phyloP scores from a whole-genome alignment of 2,888 invertebrate species.

The Hemaris fuciformis region DNA sequence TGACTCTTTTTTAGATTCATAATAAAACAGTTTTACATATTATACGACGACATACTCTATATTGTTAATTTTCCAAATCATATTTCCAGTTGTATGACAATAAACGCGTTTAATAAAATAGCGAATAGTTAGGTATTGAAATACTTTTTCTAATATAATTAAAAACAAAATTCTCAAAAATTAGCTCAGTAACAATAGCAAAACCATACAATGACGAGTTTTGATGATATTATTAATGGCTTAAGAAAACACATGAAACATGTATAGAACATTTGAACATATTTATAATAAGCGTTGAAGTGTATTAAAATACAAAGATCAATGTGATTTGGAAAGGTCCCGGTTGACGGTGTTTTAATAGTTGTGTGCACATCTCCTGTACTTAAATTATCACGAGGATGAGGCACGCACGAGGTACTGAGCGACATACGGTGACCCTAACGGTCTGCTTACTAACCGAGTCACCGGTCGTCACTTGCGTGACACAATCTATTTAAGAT shows the following conservation, averaged over 20 bases:
- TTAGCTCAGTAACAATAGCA: slow-evolving; percentile 32
- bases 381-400: slow-evolving; percentile 71
- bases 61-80: neutral
- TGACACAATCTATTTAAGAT: slow-evolving; percentile 70
- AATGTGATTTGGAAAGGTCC: slow-evolving; percentile 62
- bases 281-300: slow-evolving; percentile 53
- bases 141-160: slow-evolving; percentile 27
- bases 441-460: slow-evolving; percentile 40
- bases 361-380: slow-evolving; percentile 67
- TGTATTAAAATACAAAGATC: slow-evolving; percentile 56
- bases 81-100: neutral
- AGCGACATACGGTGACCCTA: slow-evolving; percentile 30
- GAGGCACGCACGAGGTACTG: slow-evolving; percentile 57
- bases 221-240: slow-evolving; percentile 7
- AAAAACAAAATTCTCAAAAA: slow-evolving; percentile 39
- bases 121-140: slow-evolving; percentile 16
- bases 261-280: slow-evolving; percentile 50
- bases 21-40: slow-evolving; percentile 5
- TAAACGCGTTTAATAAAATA: neutral
- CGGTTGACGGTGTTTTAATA: slow-evolving; percentile 42
- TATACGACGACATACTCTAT: neutral
- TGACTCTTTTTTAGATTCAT: slow-evolving; percentile 7
- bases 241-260: slow-evolving; percentile 44
- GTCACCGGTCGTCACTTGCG: slow-evolving; percentile 44
- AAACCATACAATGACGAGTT: slow-evolving; percentile 32